phyloP scores from a whole-genome alignment of 2,113 vertebrate genomes.

The Zosterops hypoxanthus region DNA sequence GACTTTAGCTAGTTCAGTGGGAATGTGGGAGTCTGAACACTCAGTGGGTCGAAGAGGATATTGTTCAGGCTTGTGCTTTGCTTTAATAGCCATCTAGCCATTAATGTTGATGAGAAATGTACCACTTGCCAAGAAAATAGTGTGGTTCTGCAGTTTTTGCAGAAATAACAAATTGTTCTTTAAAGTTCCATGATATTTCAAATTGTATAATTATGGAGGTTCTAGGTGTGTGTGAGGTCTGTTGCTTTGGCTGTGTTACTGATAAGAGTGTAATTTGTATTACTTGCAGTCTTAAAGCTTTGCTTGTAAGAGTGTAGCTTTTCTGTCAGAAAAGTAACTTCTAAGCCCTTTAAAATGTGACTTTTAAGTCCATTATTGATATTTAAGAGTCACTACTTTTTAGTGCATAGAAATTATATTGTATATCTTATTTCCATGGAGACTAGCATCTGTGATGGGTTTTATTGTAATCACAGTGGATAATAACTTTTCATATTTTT shows the following conservation, averaged over 20 bases:
- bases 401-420: background rate
- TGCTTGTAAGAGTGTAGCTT: background rate
- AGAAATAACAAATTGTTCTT: background rate
- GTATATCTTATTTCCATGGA: background rate
- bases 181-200: background rate
- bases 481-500: background rate
- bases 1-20: background rate
- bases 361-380: background rate
- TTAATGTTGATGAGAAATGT: background rate
- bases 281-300: background rate
- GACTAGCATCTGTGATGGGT: background rate
- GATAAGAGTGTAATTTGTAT: background rate
- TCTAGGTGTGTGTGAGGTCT: background rate
- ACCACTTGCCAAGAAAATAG: background rate
- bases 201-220: fast-evolving
- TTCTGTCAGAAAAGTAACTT: background rate
- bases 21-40: background rate
- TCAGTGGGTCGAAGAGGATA: background rate
- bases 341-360: background rate
- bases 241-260: background rate
- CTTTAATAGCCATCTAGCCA: background rate
- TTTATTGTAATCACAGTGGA: background rate
- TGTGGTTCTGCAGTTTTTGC: background rate
- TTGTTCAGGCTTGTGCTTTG: background rate
- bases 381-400: background rate